Evolutionary conservation across 2,797 vertebrate species (phyloP), one percentile per base, ranked within the genome.

Genomic region (Malurus leucopterus): DNA sequence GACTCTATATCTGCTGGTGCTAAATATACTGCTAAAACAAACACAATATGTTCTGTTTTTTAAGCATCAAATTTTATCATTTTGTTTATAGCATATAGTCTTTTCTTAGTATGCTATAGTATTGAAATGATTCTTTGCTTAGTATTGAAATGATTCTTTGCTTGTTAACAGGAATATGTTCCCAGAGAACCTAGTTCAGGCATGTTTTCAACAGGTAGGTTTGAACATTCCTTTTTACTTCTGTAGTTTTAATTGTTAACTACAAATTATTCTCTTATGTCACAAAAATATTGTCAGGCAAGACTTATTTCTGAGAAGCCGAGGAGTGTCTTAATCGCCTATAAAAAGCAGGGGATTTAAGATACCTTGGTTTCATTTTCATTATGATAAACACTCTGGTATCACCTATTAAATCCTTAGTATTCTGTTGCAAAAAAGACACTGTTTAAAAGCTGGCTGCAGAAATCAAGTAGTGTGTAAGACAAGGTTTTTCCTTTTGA

Each of bases 121-220:
- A 8, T 78, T 88, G 78, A 68, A 64, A 63, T 87, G 32, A 17
- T n/a, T 92, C 86, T 95, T 55, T 67, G 36, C 95, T 92, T 93
- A 36, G 36, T 36, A 36, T 36, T 36, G 36, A 36, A 36, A 63
- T 87, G 32, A 17, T n/a, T 92, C 87, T 95, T 55, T 67, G 36
- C 95, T 92, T 93, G 80, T 95, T 80, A 84, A 96, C 96, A 99
- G 99, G 96, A 99, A 99, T 93, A 99, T 99, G 99, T 99, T 99
- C 92, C 99, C 99, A 55, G 99, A 99, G 96, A 99, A 99, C 87
- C 97, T 99, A 81, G 97, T 99, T 50, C 99, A 99, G 94, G 99
- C 99, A 92, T 99, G 99, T 97, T 99, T 99, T 94, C 98, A 99
- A 91, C 99, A 99, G 98, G 99, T 99, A 97, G 95, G 89, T 82